A percentile compares a stretch with the other conserved stretches of the same genome.
Evolutionary conservation across 2,113 vertebrate genomes (phyloP).

Genomic region (Corythornis madagascariensis): DNA sequence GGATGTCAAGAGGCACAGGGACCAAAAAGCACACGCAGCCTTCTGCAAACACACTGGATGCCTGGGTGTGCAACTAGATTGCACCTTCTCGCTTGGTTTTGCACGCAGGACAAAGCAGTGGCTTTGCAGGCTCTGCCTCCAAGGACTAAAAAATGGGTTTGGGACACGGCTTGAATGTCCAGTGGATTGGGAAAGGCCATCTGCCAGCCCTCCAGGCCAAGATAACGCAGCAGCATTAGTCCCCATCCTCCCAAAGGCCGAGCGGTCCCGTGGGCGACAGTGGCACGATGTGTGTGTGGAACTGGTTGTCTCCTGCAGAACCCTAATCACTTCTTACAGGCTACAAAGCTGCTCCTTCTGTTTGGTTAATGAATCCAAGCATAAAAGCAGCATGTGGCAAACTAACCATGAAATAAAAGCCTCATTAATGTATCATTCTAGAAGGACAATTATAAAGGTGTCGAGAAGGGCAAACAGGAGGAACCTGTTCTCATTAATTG

Average conservation of each 20-base stretch:
- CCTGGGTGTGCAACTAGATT: accelerated
- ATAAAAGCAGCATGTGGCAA: slow-evolving; percentile 41
- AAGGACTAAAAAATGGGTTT: neutral
- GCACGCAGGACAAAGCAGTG: accelerated
- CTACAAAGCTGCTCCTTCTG: slow-evolving; percentile 19
- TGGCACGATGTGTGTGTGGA: accelerated
- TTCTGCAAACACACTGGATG: neutral
- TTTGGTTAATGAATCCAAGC: slow-evolving; percentile 41
- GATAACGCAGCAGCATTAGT: neutral
- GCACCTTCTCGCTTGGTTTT: neutral
- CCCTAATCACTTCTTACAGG: neutral
- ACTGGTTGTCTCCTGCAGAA: neutral
- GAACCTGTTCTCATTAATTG: neutral
- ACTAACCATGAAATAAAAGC: slow-evolving; percentile 40
- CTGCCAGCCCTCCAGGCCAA: neutral
- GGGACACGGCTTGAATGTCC: neutral
- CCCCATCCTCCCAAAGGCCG: neutral
- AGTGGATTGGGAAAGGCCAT: neutral
- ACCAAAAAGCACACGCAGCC: neutral
- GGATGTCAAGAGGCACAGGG: neutral
- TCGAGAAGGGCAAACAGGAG: neutral
- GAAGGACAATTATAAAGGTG: slow-evolving; percentile 35
- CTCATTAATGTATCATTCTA: slow-evolving; percentile 34
- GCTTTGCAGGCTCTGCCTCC: neutral
- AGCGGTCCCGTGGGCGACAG: neutral